phyloP scores from a whole-genome alignment of 2,888 invertebrate genomes.

The Elgonia sp. region DNA sequence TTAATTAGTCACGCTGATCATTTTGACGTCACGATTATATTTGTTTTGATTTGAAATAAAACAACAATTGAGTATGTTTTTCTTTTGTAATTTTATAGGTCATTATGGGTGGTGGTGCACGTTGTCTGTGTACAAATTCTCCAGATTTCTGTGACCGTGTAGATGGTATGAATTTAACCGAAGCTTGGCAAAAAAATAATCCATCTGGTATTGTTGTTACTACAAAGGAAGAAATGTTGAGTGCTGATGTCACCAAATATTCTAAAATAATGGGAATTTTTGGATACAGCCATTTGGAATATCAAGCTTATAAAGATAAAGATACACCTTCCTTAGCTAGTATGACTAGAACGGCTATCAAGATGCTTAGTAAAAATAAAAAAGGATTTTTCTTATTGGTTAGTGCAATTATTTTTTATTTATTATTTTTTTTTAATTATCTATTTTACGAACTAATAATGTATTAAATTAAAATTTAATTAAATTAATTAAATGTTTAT shows the following conservation, averaged over 20 bases:
- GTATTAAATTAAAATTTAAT: no score
- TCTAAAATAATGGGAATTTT: constrained; percentile 88
- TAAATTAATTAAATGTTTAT: no score
- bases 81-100: constrained; percentile 84
- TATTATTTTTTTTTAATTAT: no score
- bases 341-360: constrained; percentile 89
- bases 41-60: no score
- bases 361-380: constrained; percentile 86
- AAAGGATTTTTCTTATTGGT: constrained; percentile 89
- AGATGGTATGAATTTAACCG: constrained; percentile 88
- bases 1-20: no score
- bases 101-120: constrained; percentile 89
- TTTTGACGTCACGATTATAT: no score
- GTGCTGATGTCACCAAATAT: constrained; percentile 86
- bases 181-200: constrained; percentile 87
- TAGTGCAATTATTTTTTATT: no score
- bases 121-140: constrained; percentile 85
- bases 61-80: no score
- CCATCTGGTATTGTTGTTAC: constrained; percentile 86
- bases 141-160: constrained; percentile 85
- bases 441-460: no score
- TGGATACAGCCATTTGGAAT: constrained; percentile 88
- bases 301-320: constrained; percentile 87
- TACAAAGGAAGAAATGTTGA: constrained; percentile 85
- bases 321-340: constrained; percentile 88